Base-by-base conservation (phyloP, 1,140 invertebrate genomes). In the Schlechtendalia chinensis region DNA sequence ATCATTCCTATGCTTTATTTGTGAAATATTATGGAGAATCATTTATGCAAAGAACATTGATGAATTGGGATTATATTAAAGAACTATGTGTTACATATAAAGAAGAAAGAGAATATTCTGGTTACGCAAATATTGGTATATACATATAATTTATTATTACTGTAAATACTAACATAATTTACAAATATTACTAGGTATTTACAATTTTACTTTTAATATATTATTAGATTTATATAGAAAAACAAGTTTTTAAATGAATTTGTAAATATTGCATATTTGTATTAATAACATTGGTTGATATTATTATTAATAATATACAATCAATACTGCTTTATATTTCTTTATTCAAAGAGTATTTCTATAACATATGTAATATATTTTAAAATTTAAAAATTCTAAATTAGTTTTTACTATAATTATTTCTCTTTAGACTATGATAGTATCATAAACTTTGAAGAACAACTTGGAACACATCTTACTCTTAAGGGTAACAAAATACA, bases 1-100 rank as follows among this genome's bases (percentile, higher is more conserved):
- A 95, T 83, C 89, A 90, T 58, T 88, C 93, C 1, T 97, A 96
- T 84, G 87, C 93, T 58, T 89, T 91, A 0, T 94, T 97, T 84
- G 69, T 82, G 10, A 90, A 91, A 82, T 89, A 94, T 82, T 88
- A 96, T 67, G 94, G 94, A 24, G 88, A 89, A 29, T 88, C 89
- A 79, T 87, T 90, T 1, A 90, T 94, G 88, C 90, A 92, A 82
- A 88, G 90, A 19, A 89, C 90, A 16, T 84, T 95, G 14, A 91
- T 91, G 83, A 95, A 96, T 86, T 89, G 91, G 84, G 90, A 92
- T 67, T 89, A 93, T 1, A 90, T 98, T 47, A 86, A 92, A 56
- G 88, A 90, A 58, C 86, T 98, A 0, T 96, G 79, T 53, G 45
- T 59, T 45, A 69, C 82, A 80, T 53, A 83, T 86, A 81, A 81